Conservation (phyloP, 2,113 vertebrate genomes). For the Hemiscyllium ocellatum region DNA sequence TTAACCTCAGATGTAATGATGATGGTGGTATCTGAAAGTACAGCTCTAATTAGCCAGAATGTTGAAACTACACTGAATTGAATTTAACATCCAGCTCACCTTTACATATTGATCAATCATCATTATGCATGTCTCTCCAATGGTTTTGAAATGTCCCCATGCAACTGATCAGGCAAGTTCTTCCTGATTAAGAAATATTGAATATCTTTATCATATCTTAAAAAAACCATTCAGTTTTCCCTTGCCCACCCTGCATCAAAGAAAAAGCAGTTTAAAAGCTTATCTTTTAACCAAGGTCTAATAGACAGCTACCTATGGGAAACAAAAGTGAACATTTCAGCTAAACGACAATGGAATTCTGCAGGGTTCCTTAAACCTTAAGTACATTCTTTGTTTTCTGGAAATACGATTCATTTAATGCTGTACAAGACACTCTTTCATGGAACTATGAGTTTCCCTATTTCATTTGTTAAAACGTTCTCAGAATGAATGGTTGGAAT, state of each 20-base stretch:
- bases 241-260: neutral
- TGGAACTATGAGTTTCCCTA: neutral
- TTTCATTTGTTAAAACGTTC: neutral
- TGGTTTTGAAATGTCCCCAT: neutral
- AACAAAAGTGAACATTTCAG: neutral
- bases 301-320: neutral
- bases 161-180: neutral
- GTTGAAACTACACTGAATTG: neutral
- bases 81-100: neutral
- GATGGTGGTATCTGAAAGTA: neutral
- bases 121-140: neutral
- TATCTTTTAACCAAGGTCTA: constrained; percentile 3
- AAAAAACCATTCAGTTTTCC: neutral
- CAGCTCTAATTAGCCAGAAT: neutral
- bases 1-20: neutral
- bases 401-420: neutral
- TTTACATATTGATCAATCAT: neutral
- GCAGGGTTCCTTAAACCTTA: neutral
- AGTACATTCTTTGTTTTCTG: neutral
- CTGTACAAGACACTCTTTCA: neutral
- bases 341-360: neutral
- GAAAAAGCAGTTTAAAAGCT: neutral
- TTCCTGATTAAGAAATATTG: neutral
- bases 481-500: neutral
- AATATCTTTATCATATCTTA: neutral